Base-by-base conservation (phyloP, 64 coral and sea anemone species). In the Dendronephthya gigantea region DNA sequence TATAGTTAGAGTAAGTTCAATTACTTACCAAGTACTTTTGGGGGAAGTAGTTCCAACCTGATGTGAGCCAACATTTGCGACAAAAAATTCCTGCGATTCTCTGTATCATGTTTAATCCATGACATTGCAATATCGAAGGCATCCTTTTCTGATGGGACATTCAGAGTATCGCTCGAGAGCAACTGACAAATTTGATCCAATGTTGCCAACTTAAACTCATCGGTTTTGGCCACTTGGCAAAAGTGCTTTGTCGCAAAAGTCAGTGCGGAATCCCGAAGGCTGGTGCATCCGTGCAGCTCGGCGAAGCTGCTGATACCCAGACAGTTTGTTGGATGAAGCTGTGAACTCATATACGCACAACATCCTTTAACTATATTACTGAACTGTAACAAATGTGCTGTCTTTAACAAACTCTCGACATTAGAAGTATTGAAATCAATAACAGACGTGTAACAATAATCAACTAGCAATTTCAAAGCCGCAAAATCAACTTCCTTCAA, bases 1-100 rank as follows among this genome's bases (percentile, higher is more conserved):
- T 23, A 23, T 0, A 47, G 31, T 74, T 56, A 28, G n/a, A 43
- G 0, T 68, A 17, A 36, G 38, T 30, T 45, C 11, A 23, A 13
- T 84, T 40, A 89, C 86, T 87, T 93, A 97, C 94, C 94, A 69
- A 97, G 56, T 50, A 97, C 88, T 93, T 97, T 97, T 1, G 94
- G 94, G 0, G 94, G 87, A 9, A 97, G 31, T 17, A 97, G 84
- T n/a, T 89, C 85, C 39, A 97, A 70, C 58, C 94, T 88, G 19
- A 97, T 85, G 40, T 90, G 82, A 19, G 86, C 85, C 16, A 97
- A 83, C 32, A 97, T 85, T 10, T 88, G 86, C 1, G 94, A 84
- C 41, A 97, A 84, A 59, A 90, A 85, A 81, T 86, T 75, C n/a
- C 84, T 89, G 47, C 94, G 82, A 19, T 39, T 74, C 27, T 52